Base-by-base conservation (phyloP, 2,113 vertebrate genomes). In the Irena cyanogastra region DNA sequence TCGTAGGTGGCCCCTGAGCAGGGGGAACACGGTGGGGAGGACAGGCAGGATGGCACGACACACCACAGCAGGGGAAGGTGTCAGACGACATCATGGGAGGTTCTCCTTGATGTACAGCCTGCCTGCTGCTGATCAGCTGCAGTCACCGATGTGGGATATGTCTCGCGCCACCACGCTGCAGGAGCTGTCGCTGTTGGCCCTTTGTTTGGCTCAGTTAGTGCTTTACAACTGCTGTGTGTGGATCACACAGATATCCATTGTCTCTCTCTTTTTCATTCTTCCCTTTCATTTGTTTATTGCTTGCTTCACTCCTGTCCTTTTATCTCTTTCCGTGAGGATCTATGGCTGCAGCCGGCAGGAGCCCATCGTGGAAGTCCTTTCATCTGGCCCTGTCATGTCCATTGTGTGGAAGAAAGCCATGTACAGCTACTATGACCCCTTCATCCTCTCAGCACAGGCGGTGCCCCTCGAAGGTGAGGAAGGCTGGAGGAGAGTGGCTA, bases 371-470 rank as follows among this genome's bases (percentile, higher is more conserved):
- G 98, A 98, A 72, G 96, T 99, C 30, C 90, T 99, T 90, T 99
- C 99, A 0, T 99, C 99, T 1, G 98, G 98, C 10, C 97, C 98
- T 6, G 95, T 98, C 97, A 99, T 99, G 99, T 98, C 99, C 0
- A 96, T 99, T 81, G 97, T 99, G 77, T 99, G 99, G 99, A 99
- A 99, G 95, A 98, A 99, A 97, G 98, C 98, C n/a, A 96, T 98
- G 82, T 98, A 99, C 97, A 99, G 98, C 96, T 98, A 98, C 97
- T 98, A 98, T 6, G 98, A 99, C 89, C 98, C 98, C 16, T 99
- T 99, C 61, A 88, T 97, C 54, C 98, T 99, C 85, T 98, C 98
- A 1, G 99, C 98, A 8, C 98, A 98, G 91, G 96, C 92, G 0
- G 98, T 99, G 97, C 96, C 97, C 31, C 95, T 95, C 6, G 83